Evolutionary conservation across 2,888 invertebrate genomes (phyloP).

Genomic region (Andrena camellia): DNA sequence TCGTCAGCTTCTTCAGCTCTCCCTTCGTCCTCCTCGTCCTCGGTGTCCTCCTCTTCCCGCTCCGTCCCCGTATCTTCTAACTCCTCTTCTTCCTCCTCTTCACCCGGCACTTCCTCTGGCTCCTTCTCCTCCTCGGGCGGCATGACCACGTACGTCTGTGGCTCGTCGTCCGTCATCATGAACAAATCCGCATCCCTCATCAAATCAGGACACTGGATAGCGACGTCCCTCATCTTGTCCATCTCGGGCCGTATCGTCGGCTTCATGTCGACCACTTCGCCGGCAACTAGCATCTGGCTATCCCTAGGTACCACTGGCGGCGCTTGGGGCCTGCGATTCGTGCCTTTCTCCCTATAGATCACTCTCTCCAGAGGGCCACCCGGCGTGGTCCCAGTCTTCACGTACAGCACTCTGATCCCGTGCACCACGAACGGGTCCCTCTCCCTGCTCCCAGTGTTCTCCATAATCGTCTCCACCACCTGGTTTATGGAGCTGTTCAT

Average conservation of each 20-base stretch:
- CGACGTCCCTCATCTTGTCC: conserved; percentile 55
- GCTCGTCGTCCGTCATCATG: conserved; percentile 74
- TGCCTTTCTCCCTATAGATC: conserved; percentile 79
- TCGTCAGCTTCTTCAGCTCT: not conserved
- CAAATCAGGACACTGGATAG: conserved; percentile 76
- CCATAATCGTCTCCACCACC: conserved; percentile 76
- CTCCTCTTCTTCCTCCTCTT: conserved; percentile 48
- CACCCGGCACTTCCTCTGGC: conserved; percentile 32
- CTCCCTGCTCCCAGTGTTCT: conserved; percentile 78
- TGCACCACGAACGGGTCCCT: conserved; percentile 81
- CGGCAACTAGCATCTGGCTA: conserved; percentile 23
- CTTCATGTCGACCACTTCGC: conserved; percentile 67
- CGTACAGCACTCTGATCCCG: conserved; percentile 77
- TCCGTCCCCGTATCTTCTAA: conserved; percentile 10
- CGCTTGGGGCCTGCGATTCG: conserved; percentile 75
- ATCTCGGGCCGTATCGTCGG: conserved; percentile 70
- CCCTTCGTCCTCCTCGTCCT: not conserved
- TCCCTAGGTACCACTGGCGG: not conserved
- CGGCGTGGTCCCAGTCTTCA: conserved; percentile 73
- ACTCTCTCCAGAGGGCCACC: conserved; percentile 75
- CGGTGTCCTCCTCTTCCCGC: conserved; percentile 8
- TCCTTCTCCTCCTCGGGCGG: conserved; percentile 27
- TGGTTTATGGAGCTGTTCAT: conserved; percentile 81
- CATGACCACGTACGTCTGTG: conserved; percentile 61
- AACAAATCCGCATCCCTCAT: conserved; percentile 74